phyloP scores from a whole-genome alignment of 1,140 invertebrate genomes.

The Diabrotica virgifera region DNA sequence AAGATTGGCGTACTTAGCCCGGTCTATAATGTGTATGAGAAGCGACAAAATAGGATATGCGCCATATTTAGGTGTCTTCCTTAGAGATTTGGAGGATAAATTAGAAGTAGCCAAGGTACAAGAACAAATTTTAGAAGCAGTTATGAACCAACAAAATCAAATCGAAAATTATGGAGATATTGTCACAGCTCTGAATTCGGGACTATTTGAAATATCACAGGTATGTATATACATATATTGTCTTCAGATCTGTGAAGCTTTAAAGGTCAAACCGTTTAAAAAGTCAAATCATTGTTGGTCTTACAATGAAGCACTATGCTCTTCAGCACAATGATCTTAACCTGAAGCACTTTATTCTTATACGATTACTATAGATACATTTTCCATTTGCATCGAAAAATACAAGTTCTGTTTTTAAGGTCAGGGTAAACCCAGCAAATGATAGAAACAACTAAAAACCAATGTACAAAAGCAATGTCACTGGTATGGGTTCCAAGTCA shows the following conservation, averaged over 20 bases:
- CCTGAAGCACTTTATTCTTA: no score
- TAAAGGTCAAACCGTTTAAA: no score
- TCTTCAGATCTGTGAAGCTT: background rate
- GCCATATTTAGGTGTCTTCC: slow-evolving; percentile 76
- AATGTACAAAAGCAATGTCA: no score
- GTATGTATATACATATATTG: slow-evolving; percentile 42
- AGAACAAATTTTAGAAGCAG: slow-evolving; percentile 64
- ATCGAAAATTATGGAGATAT: slow-evolving; percentile 51
- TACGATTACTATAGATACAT: no score
- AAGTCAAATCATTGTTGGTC: no score
- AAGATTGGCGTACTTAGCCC: slow-evolving; percentile 85
- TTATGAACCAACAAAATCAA: slow-evolving; percentile 53
- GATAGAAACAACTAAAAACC: no score
- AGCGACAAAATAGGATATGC: slow-evolving; percentile 78
- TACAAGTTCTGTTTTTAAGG: no score
- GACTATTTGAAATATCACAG: slow-evolving; percentile 65
- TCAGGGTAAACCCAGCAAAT: no score
- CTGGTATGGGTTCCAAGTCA: no score
- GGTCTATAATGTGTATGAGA: slow-evolving; percentile 93
- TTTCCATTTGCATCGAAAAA: no score
- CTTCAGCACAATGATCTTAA: no score
- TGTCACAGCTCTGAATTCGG: slow-evolving; percentile 57
- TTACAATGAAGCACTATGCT: no score
- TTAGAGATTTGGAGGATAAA: slow-evolving; percentile 92
- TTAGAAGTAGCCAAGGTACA: slow-evolving; percentile 85